Conservation (phyloP, 2,888 invertebrate species). For the Drosophila fulvimacula region DNA sequence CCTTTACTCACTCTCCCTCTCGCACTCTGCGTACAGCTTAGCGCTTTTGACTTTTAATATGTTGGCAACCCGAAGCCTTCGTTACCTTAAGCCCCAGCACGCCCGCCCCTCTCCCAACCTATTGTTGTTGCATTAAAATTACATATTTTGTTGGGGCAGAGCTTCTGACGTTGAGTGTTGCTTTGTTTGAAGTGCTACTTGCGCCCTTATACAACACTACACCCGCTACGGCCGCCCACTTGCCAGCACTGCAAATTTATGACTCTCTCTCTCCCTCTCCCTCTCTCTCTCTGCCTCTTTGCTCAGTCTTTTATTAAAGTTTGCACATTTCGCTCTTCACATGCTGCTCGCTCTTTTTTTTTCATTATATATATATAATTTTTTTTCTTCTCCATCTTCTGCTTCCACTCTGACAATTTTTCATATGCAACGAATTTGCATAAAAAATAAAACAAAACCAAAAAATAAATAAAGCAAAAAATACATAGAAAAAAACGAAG, state of each 20-base stretch:
- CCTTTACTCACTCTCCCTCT: not conserved
- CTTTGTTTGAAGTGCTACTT: constrained; percentile 78
- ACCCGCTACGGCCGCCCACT: constrained; percentile 19
- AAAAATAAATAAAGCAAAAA: constrained; percentile 26
- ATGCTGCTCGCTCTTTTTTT: constrained; percentile 32
- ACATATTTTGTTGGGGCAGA: constrained; percentile 59
- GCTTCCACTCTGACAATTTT: constrained; percentile 59
- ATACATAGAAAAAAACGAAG: constrained; percentile 35
- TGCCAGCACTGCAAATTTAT: constrained; percentile 66
- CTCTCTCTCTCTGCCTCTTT: constrained; percentile 16
- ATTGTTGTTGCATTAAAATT: constrained; percentile 68
- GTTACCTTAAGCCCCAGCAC: constrained; percentile 44
- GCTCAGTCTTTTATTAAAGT: constrained; percentile 74
- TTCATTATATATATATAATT: constrained; percentile 8
- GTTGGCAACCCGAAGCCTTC: constrained; percentile 60
- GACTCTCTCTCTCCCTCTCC: constrained; percentile 22
- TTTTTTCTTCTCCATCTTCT: constrained; percentile 1
- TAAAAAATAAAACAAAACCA: constrained; percentile 58
- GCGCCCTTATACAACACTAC: constrained; percentile 33
- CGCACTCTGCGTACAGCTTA: constrained; percentile 46
- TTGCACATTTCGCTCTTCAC: constrained; percentile 69
- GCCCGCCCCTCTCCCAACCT: not conserved
- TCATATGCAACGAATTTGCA: constrained; percentile 78
- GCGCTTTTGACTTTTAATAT: constrained; percentile 77
- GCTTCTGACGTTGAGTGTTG: constrained; percentile 70